Evolutionary conservation across 2,797 vertebrate genomes (phyloP).

Genomic region (Sebastes wilsoni): DNA sequence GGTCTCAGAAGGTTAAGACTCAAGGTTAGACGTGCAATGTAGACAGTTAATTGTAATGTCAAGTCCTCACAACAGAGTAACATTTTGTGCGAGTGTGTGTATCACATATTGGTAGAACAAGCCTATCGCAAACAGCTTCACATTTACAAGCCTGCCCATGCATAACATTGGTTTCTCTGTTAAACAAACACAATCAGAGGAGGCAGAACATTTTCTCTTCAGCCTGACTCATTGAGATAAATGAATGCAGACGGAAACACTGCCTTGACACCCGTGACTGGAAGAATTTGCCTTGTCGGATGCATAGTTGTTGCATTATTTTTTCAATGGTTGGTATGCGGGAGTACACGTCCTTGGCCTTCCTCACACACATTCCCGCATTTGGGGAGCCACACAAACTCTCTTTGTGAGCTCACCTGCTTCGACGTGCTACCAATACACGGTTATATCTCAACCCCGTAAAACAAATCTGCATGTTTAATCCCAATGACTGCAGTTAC

Average conservation of each 20-base stretch:
- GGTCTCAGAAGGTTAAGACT: not conserved
- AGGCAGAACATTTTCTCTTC: not conserved
- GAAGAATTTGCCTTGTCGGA: slow-evolving; percentile 22
- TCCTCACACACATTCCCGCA: not conserved
- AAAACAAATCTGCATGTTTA: slow-evolving; percentile 47
- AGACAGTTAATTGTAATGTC: slow-evolving; percentile 14
- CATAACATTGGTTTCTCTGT: slow-evolving; percentile 44
- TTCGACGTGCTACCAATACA: slow-evolving; percentile 27
- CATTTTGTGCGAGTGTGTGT: not conserved
- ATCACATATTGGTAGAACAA: not conserved
- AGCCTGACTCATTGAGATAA: slow-evolving; percentile 45
- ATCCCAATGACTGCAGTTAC: slow-evolving; percentile 57
- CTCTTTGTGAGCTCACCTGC: not conserved
- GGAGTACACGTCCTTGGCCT: not conserved
- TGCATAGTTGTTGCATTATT: slow-evolving; percentile 37
- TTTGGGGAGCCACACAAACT: not conserved
- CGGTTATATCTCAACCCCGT: slow-evolving; percentile 42
- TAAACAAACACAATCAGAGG: slow-evolving; percentile 57
- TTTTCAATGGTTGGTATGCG: not conserved
- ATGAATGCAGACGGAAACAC: slow-evolving; percentile 43
- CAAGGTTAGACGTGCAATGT: not conserved
- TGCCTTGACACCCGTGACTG: slow-evolving; percentile 27
- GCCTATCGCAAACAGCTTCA: slow-evolving; percentile 12
- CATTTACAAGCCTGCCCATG: slow-evolving; percentile 45
- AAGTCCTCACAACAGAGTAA: not conserved